Evolutionary conservation across 2,797 vertebrate genomes (phyloP).

Genomic region (Poecile montanus): DNA sequence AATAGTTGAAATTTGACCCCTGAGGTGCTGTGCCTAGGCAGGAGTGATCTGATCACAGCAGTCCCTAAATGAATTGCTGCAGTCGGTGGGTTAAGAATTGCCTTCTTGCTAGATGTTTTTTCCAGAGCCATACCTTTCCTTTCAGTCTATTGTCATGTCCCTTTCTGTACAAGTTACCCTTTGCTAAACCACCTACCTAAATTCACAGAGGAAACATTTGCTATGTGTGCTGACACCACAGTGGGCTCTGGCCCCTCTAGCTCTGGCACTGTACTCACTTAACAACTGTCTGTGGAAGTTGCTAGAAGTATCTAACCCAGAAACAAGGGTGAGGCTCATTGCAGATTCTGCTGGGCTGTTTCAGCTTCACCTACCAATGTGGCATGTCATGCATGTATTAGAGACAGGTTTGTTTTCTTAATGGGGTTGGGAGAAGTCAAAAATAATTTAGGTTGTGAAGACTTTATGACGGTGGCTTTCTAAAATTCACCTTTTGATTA

Average conservation of each 20-base stretch:
- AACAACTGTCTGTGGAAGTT: neutral
- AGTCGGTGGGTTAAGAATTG: neutral
- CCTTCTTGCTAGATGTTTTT: neutral
- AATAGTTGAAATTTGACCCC: neutral
- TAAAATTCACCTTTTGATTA: neutral
- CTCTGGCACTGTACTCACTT: neutral
- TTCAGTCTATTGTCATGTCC: neutral
- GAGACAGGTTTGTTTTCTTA: neutral
- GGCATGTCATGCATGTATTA: neutral
- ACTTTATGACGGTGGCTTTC: neutral
- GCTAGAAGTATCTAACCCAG: neutral
- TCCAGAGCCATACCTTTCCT: neutral
- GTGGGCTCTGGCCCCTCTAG: neutral
- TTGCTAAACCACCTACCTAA: neutral
- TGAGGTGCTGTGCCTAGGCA: neutral
- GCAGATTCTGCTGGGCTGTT: neutral
- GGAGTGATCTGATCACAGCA: neutral
- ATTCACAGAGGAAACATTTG: neutral
- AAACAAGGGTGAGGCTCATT: neutral
- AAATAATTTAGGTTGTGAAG: neutral
- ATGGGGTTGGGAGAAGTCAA: neutral
- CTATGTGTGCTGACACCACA: neutral
- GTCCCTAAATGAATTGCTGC: neutral
- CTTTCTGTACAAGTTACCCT: neutral
- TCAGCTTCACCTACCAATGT: neutral